Base-by-base conservation (phyloP, 2,888 invertebrate species). In the Zaprionus lineosus region DNA sequence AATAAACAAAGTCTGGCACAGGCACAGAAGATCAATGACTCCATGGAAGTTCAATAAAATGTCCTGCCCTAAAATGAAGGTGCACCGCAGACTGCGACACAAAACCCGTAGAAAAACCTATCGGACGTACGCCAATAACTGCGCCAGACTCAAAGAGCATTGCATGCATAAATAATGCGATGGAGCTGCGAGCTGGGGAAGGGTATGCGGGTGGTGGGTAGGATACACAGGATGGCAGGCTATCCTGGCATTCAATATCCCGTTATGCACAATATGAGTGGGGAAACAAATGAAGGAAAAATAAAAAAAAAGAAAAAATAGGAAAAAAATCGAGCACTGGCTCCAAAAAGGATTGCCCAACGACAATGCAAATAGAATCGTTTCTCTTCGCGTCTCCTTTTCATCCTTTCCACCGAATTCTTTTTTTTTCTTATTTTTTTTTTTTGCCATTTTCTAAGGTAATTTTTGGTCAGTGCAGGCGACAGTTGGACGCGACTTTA, bases 161-260 rank as follows among this genome's bases (percentile, higher is more conserved):
- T 77, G 81, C 81, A 83, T 83, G 81, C 84, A 81, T 81, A 81
- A 83, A 81, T 81, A 81, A 81, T 83, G 73, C 70, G 65, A 59
- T 56, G 41, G 16, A n/a, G 24, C n/a, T 7, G 4, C 24, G 8
- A 24, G 24, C n/a, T n/a, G n/a, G 24, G 24, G n/a, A 24, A 8
- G 24, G 8, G n/a, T 24, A 4, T 2, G n/a, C 1, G n/a, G 21
- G 7, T 21, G 24, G 8, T 24, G 24, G 24, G 19, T 5, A 19
- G 5, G 19, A 19, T n/a, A n/a, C n/a, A n/a, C n/a, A n/a, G n/a
- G n/a, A n/a, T n/a, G n/a, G n/a, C n/a, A n/a, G n/a, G n/a, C n/a
- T n/a, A 19, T 24, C 24, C 24, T 18, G 37, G 52, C 69, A 50
- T 66, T 74, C 74, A 66, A 74, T 73, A 70, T 34, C 40, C 58